A percentile compares a stretch with the other conserved stretches of the same genome.
These are phyloP conservation scores for Origma solitaria DNA, from an alignment of 2,113 vertebrate genomes.

Conservation along the genomic window DNA sequence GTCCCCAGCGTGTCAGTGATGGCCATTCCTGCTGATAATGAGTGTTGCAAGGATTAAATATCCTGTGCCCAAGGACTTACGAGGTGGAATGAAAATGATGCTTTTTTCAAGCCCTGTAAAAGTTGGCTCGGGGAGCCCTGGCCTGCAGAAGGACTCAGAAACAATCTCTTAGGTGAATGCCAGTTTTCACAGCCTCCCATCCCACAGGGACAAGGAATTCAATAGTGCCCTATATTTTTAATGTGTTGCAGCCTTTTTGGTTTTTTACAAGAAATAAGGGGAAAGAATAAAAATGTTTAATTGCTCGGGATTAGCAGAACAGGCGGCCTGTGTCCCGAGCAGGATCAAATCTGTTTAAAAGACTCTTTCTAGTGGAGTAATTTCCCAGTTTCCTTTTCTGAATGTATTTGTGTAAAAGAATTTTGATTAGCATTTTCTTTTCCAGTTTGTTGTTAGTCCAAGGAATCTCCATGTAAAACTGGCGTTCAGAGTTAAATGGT, in stretches of 20 bases:
- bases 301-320: constrained; percentile 40
- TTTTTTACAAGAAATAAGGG: constrained; percentile 39
- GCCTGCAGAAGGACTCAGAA: constrained; percentile 14
- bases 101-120: background rate
- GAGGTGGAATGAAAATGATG: constrained; percentile 14
- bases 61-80: constrained; percentile 7
- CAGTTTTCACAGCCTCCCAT: constrained; percentile 55
- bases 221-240: constrained; percentile 26
- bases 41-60: background rate
- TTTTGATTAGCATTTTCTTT: constrained; percentile 22
- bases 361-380: constrained; percentile 21
- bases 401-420: constrained; percentile 10
- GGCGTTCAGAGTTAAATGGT: background rate
- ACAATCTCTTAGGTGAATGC: constrained; percentile 22
- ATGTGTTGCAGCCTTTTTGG: constrained; percentile 25
- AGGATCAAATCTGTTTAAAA: constrained; percentile 3
- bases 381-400: constrained; percentile 44
- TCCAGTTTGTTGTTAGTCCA: background rate
- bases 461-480: background rate
- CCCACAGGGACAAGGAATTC: constrained; percentile 23
- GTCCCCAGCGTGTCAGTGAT: background rate
- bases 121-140: constrained; percentile 10
- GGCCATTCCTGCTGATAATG: background rate
- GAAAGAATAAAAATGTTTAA: constrained; percentile 46
- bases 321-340: constrained; percentile 14